Evolutionary conservation across 92 coral and sea anemone genomes (phyloP).

Genomic region (Blastomussa wellsi): DNA sequence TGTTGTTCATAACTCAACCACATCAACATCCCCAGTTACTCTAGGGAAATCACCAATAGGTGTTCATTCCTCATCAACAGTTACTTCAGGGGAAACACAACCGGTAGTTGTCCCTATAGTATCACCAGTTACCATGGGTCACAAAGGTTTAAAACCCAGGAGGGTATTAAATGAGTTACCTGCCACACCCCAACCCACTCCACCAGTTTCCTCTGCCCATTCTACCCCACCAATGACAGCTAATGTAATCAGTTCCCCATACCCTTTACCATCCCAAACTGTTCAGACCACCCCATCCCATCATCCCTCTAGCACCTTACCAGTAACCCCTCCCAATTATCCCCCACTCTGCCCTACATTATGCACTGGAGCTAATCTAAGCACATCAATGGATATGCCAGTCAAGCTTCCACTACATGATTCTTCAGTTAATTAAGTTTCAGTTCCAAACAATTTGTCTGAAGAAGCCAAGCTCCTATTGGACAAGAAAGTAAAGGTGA

Average conservation of each 20-base stretch:
- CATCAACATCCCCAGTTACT: constrained; percentile 17
- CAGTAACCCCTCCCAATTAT: constrained; percentile 20
- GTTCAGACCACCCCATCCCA: constrained; percentile 18
- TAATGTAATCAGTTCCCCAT: constrained; percentile 20
- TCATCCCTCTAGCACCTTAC: neutral
- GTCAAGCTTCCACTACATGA: constrained; percentile 45
- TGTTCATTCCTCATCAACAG: constrained; percentile 23
- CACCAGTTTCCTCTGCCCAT: constrained; percentile 32
- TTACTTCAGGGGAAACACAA: constrained; percentile 35
- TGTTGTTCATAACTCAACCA: constrained; percentile 13
- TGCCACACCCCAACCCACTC: constrained; percentile 22
- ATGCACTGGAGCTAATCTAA: neutral
- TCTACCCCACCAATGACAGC: constrained; percentile 19
- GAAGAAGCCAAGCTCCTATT: constrained; percentile 41
- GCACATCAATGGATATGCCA: constrained; percentile 27
- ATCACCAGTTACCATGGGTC: constrained; percentile 8
- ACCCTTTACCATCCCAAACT: constrained; percentile 17
- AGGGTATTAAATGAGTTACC: neutral
- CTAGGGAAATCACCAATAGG: constrained; percentile 24
- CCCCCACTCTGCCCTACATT: neutral
- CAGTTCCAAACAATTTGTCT: constrained; percentile 37
- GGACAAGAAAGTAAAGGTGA: constrained; percentile 38
- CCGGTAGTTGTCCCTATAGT: constrained; percentile 6
- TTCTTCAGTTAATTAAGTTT: constrained; percentile 18
- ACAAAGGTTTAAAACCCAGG: constrained; percentile 23